Conservation (phyloP, 2,113 vertebrate genomes). For the Xiphorhynchus elegans region DNA sequence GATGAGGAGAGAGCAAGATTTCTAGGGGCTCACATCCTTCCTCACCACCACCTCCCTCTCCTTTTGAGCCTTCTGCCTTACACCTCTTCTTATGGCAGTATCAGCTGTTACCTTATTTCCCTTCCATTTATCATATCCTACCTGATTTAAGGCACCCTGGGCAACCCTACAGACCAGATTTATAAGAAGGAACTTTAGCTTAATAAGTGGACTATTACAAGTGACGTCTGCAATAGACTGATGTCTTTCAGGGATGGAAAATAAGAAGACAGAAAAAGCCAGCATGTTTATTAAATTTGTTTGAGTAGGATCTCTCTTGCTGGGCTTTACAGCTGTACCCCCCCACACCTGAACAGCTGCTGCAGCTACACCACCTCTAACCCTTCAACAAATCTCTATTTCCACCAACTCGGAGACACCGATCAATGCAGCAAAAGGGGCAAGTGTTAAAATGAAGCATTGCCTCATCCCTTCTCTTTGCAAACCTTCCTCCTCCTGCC, state of each 20-base stretch:
- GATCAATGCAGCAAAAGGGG: not conserved
- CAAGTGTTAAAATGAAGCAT: not conserved
- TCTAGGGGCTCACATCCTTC: not conserved
- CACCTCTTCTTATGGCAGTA: not conserved
- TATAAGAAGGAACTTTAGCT: not conserved
- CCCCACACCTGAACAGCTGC: not conserved
- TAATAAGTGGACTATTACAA: not conserved
- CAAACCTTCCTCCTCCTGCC: not conserved
- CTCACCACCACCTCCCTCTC: not conserved
- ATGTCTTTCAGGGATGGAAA: not conserved
- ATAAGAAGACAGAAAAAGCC: not conserved
- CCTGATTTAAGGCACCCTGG: not conserved
- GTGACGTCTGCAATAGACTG: not conserved
- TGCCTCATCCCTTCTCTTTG: not conserved
- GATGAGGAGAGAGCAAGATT: not conserved
- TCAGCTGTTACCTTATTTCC: not conserved
- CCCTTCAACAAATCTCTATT: not conserved
- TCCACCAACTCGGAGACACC: not conserved
- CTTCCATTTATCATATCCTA: not conserved
- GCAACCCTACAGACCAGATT: not conserved
- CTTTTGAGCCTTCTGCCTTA: not conserved
- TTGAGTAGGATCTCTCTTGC: not conserved
- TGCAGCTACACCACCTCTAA: not conserved
- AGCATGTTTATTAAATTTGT: not conserved
- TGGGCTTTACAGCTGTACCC: accelerated